phyloP scores from a whole-genome alignment of 2,888 invertebrate genomes.

The Drosophila melanosoma region DNA sequence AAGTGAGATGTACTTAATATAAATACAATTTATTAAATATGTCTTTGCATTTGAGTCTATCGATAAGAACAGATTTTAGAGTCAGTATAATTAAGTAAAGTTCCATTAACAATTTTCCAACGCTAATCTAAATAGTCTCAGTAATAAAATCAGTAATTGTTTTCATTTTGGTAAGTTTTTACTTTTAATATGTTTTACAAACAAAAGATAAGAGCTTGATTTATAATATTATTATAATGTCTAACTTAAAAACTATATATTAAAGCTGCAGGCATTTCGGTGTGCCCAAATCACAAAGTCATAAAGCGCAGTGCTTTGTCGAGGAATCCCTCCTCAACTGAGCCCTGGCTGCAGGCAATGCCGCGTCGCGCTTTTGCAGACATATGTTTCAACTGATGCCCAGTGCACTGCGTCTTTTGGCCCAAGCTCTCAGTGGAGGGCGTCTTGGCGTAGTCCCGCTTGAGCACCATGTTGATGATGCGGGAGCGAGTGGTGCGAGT shows the following conservation, averaged over 20 bases:
- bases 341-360: conserved; percentile 38
- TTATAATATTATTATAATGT: background rate
- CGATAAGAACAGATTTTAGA: background rate
- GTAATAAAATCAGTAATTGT: background rate
- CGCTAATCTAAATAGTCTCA: background rate
- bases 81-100: background rate
- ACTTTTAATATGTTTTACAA: conserved; percentile 52
- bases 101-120: background rate
- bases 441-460: conserved; percentile 62
- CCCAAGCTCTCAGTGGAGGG: conserved; percentile 20
- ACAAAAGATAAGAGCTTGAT: conserved; percentile 29
- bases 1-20: background rate
- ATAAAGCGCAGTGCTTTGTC: conserved; percentile 80
- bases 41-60: background rate
- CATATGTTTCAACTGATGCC: conserved; percentile 40
- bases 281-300: conserved; percentile 63
- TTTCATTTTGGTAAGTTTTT: background rate
- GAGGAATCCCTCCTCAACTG: conserved; percentile 69
- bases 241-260: background rate
- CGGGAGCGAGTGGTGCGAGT: conserved; percentile 66
- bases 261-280: conserved; percentile 14
- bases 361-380: conserved; percentile 39
- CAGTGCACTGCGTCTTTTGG: conserved; percentile 45
- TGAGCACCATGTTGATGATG: conserved; percentile 74
- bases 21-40: background rate